Base-by-base conservation (phyloP, 2,797 vertebrate species). In the Esox masquinongy region DNA sequence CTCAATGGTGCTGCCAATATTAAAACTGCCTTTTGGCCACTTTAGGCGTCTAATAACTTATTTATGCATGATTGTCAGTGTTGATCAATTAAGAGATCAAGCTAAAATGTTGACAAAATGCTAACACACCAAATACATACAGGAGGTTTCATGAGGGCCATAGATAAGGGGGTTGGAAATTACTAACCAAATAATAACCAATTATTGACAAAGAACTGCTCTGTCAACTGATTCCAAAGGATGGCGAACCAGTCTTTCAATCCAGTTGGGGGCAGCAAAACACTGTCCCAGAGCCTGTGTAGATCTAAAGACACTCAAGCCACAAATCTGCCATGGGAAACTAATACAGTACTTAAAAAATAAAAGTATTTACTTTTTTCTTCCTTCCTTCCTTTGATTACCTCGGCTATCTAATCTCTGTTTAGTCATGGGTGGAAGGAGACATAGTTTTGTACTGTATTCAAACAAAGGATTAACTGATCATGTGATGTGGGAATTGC, bases 251-350 rank as follows among this genome's bases (percentile, higher is more conserved):
- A 24, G 11, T 24, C 24, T 61, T 11, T 26, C 22, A 24, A 11
- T 11, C 56, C 22, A 61, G 56, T 2, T 17, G 87, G 78, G 81
- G 92, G 88, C 87, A 92, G 88, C 83, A 89, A 24, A 84, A 59
- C 51, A 63, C 77, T 80, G 26, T 67, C 15, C 17, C 7, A 17
- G 64, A 36, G 29, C 64, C 31, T 67, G 64, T 67, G 8, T 19
- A 17, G 64, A 31, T 11, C 29, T 66, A 3, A 26, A 29, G 15
- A 34, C 14, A 4, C 31, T 31, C 64, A 17, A 71, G 51, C 81
- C 53, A 12, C 26, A 39, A 59, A 19, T 39, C 22, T 24, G 56
- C 56, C 9, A 61, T 61, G 12, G 0, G 11, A 12, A 26, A 24
- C 22, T 24, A 0, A 22, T 4, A 61, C 56, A 24, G 22, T 2